Evolutionary conservation across 2,113 vertebrate genomes (phyloP), one percentile per base, ranked within the genome.

Genomic region (Cololabis saira): DNA sequence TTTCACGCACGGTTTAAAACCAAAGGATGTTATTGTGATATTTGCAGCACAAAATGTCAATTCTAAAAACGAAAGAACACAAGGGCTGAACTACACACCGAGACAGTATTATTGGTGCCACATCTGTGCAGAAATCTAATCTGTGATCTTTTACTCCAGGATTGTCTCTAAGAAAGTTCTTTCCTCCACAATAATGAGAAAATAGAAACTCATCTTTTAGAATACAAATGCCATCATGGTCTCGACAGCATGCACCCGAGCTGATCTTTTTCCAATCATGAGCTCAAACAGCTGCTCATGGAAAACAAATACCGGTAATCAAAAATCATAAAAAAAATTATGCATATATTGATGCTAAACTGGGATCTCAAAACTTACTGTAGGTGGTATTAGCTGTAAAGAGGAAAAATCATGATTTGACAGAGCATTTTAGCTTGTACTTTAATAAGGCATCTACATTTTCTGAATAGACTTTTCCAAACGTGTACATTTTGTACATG

Each of bases 1-100:
- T 27, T 0, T 19, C 27, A 27, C 50, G 10, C 17, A 45, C 11
- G 58, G 56, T 55, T 56, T 18, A 61, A 33, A 63, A 63, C 18
- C 9, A 0, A 18, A 52, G 44, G 8, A 43, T 49, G 44, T 30
- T 13, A 30, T 45, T 0, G 11, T 43, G 14, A 65, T 44, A 50
- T 71, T 30, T 22, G 41, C 12, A 18, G 7, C n/a, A 13, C 17
- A 11, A 61, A 30, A 15, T 50, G 15, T 51, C 53, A 43, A 24
- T 56, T 22, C 17, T 54, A 18, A 44, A 55, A 17, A 17, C 13
- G 1, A 37, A 33, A 11, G 21, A 37, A 37, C 33, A 3, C 33
- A 1, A 37, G 33, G 33, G 10, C 6, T 37, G 33, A 37, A 11
- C 33, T 37, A 37, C 6, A 9, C 33, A 7, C 6, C 5, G 33